Base-by-base conservation (phyloP, 2,888 invertebrate species). In the Temnothorax rugatulus region DNA sequence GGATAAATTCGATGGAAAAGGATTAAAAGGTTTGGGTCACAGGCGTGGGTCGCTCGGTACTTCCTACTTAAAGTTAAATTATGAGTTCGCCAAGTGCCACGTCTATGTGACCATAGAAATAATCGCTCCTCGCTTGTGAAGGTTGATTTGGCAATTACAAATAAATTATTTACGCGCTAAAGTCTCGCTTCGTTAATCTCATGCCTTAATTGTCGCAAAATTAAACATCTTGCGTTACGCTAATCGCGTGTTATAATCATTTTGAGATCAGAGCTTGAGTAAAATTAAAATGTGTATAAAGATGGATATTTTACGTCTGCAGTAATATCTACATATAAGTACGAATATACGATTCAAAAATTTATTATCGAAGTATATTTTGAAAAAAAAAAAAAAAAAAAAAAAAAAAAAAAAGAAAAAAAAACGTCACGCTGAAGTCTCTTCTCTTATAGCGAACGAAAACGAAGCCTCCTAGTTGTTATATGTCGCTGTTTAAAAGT, bases 11-110 rank as follows among this genome's bases (percentile, higher is more conserved):
- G 77, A 82, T 84, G 57, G 18, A 63, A 89, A 87, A 77, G 84
- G 85, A 85, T 89, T 89, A 89, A 89, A 89, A 59, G 79, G 89
- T 86, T 86, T 87, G 82, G 84, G 82, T 87, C 85, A 87, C 85
- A 87, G 68, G 69, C 66, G 47, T 61, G 75, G 38, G 11, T 57
- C 11, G 75, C 47, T 68, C 68, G 64, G 41, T 71, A 75, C 59
- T 87, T 88, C 87, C 83, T 87, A 83, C 74, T 83, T 29, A 84
- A 87, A 89, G 82, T 88, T 88, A 54, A 34, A 50, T 83, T 84
- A 75, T 83, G 79, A 83, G 83, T 85, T n/a, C 81, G 68, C 50
- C 81, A 47, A 57, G 25, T n/a, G 44, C 50, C 74, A 77, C 8
- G 73, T 64, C 44, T 63, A n/a, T 21, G 61, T 25, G 59, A 74